Conservation (phyloP, 1,140 invertebrate species). For the Conus betulinus region DNA sequence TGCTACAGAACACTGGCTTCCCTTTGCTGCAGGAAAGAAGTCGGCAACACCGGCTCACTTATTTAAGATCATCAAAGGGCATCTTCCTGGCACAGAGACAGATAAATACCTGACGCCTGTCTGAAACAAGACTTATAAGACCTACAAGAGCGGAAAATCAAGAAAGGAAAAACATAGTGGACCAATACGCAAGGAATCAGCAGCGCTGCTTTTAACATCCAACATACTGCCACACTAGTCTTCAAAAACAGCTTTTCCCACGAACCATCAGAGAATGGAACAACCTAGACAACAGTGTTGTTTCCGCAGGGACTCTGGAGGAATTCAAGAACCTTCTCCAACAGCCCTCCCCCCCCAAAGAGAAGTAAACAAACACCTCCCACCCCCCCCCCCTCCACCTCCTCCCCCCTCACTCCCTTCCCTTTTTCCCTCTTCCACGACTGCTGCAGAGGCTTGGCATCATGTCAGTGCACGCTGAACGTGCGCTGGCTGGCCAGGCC, state of each 20-base stretch:
- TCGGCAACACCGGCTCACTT: slow-evolving; percentile 28
- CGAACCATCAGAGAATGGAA: not conserved
- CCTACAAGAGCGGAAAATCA: not conserved
- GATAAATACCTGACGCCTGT: not conserved
- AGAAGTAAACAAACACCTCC: too few relatives aligned
- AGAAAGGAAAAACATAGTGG: not conserved
- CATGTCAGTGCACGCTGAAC: too few relatives aligned
- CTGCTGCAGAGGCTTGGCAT: too few relatives aligned
- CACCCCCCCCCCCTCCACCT: too few relatives aligned
- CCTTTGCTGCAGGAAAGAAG: slow-evolving; percentile 29
- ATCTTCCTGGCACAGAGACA: not conserved
- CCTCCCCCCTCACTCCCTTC: too few relatives aligned
- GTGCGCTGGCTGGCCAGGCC: too few relatives aligned
- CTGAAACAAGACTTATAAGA: not conserved
- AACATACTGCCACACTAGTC: not conserved
- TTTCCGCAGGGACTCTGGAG: too few relatives aligned
- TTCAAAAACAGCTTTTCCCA: not conserved
- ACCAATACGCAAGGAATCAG: not conserved
- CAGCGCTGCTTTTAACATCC: not conserved
- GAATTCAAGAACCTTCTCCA: not conserved
- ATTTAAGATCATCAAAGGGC: slow-evolving; percentile 32
- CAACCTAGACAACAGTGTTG: not conserved
- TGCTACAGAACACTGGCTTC: not conserved
- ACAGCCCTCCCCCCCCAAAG: too few relatives aligned
- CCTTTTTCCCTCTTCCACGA: too few relatives aligned